Conservation (phyloP, 2,113 vertebrate species). For the Castor canadensis region DNA sequence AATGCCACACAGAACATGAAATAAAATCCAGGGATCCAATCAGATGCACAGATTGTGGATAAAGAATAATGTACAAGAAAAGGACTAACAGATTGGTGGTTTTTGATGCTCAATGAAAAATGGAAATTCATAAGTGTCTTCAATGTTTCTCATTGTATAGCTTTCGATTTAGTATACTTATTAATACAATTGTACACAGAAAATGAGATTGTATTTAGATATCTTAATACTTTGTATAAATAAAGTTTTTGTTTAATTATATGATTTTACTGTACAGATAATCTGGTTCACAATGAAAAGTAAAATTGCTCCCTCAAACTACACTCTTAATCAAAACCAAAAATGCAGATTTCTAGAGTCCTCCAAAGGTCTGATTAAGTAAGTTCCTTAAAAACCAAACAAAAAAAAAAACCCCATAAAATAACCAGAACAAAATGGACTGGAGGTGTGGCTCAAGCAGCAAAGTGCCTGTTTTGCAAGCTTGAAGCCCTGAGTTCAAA, state of each 20-base stretch:
- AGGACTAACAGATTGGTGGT: slow-evolving; percentile 96
- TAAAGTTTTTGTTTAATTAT: slow-evolving; percentile 24
- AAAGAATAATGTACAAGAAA: slow-evolving; percentile 99
- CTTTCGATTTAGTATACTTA: slow-evolving; percentile 47
- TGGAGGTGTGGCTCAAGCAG: too few species aligned
- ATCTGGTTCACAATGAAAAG: neutral
- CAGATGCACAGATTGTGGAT: slow-evolving; percentile 98
- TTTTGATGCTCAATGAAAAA: slow-evolving; percentile 88
- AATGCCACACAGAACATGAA: slow-evolving; percentile 99
- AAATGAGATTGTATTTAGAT: slow-evolving; percentile 66
- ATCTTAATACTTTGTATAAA: slow-evolving; percentile 48
- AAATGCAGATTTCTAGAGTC: neutral
- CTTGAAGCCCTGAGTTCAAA: too few species aligned
- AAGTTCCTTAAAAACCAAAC: neutral
- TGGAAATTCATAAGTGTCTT: slow-evolving; percentile 48
- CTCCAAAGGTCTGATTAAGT: neutral
- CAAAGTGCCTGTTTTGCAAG: too few species aligned
- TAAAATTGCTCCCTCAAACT: slow-evolving; percentile 28
- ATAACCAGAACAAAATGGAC: too few species aligned
- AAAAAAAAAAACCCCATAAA: too few species aligned
- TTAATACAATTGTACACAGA: slow-evolving; percentile 19
- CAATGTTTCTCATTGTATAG: slow-evolving; percentile 6
- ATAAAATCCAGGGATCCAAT: slow-evolving; percentile 99
- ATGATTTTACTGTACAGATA: slow-evolving; percentile 8
- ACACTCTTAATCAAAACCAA: neutral